These are phyloP conservation scores for Sarcophaga peregrina DNA, from an alignment of 1,140 invertebrate species.

Conservation along the genomic window DNA sequence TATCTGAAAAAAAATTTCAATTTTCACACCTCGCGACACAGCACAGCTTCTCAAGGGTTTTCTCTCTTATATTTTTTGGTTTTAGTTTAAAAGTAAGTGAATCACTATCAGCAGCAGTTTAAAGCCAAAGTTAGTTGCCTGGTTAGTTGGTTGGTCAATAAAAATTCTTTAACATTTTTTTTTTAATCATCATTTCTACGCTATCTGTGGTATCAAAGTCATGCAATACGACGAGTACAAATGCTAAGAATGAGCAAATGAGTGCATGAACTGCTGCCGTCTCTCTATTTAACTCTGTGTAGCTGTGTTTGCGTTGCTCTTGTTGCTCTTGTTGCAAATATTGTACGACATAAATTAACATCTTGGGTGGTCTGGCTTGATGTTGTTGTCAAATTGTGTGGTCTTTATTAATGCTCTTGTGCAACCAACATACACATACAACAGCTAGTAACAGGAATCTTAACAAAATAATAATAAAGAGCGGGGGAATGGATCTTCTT, in stretches of 20 bases:
- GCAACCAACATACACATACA: constrained; percentile 45
- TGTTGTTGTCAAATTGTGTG: constrained; percentile 66
- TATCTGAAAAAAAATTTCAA: constrained; percentile 35
- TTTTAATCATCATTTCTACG: background rate
- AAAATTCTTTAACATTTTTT: background rate
- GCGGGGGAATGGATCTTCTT: too few species aligned
- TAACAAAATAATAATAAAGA: too few species aligned
- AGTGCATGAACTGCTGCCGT: background rate
- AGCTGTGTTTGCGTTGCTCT: background rate
- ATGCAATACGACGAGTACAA: background rate
- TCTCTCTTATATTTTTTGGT: background rate
- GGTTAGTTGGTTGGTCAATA: background rate
- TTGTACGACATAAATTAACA: constrained; percentile 44
- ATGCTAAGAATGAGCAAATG: background rate
- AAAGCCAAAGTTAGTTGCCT: background rate
- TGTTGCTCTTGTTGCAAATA: constrained; percentile 37
- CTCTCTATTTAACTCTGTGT: background rate
- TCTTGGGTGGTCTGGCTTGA: constrained; percentile 60
- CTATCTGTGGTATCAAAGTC: background rate
- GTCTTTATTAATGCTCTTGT: constrained; percentile 64
- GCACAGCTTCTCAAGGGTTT: background rate
- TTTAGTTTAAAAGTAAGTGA: background rate
- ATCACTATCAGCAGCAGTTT: background rate
- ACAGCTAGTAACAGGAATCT: background rate
- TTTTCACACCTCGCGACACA: constrained; percentile 17